phyloP scores from a whole-genome alignment of 1,140 invertebrate genomes.

The Eubasilissa regina region DNA sequence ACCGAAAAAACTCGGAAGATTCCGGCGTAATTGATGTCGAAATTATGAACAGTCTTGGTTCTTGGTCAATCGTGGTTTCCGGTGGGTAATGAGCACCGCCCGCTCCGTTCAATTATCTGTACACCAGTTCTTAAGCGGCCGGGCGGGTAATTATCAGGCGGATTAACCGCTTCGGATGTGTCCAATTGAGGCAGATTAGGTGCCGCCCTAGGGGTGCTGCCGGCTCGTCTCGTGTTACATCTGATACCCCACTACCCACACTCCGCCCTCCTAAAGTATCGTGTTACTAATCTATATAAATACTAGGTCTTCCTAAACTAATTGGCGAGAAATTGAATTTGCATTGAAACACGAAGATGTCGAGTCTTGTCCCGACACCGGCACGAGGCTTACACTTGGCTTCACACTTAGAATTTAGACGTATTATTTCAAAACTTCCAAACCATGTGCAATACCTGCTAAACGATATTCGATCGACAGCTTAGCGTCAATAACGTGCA shows the following conservation, averaged over 20 bases:
- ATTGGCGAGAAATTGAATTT: background rate
- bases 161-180: constrained; percentile 56
- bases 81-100: constrained; percentile 26
- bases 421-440: too few relatives aligned
- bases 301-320: background rate
- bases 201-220: background rate
- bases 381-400: too few relatives aligned
- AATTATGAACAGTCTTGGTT: constrained; percentile 21
- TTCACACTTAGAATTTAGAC: too few relatives aligned
- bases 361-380: too few relatives aligned
- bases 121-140: constrained; percentile 6
- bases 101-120: constrained; percentile 35
- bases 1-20: background rate
- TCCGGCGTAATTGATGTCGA: background rate
- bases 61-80: constrained; percentile 39
- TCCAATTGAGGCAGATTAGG: constrained; percentile 45
- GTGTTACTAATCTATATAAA: background rate
- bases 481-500: too few relatives aligned
- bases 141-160: constrained; percentile 46
- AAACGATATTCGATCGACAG: too few relatives aligned
- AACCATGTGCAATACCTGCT: too few relatives aligned
- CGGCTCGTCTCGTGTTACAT: background rate
- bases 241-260: background rate
- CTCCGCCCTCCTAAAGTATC: background rate
- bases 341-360: too few relatives aligned